Base-by-base conservation (phyloP, 2,888 invertebrate species). In the Pedicia rivosa region DNA sequence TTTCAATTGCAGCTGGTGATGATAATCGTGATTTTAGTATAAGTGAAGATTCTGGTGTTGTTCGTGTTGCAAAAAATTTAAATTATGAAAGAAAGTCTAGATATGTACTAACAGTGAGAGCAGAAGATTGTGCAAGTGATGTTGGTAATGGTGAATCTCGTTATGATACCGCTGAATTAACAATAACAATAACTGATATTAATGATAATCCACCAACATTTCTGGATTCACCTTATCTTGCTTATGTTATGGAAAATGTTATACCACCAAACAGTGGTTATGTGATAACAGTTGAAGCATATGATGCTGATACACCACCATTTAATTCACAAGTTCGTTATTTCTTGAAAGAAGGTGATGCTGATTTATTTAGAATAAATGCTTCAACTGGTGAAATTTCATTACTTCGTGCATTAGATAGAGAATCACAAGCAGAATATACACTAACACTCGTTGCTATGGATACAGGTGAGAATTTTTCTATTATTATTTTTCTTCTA, bases 131-230 rank as follows among this genome's bases (percentile, higher is more conserved):
- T 52, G 82, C 82, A 16, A 72, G 73, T 47, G 78, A 79, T 52
- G 71, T 75, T 46, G 65, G 61, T 36, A 66, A 59, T 30, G 57
- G 55, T 25, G 56, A 53, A 48, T 69, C 68, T 35, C 71, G 70
- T 54, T 78, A 70, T 55, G 84, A 79, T 66, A 81, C 74, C 39
- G 84, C 76, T 47, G 79, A 81, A 57, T 71, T 91, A 48, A 74
- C 79, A 42, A 83, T 94, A 50, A 73, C 74, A 39, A 79, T 94
- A 37, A 74, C 81, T 46, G 91, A 94, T 62, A 82, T 91, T 53
- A 92, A 94, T 63, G 92, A 94, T 64, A 90, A 90, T 55, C 79
- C 82, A 20, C 94, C 94, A 30, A 79, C 84, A 30, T 94, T 94
- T 62, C 65, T 87, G 47, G 84, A 94, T 62, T 90, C 91, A n/a